Conservation (phyloP, 2,888 invertebrate species). For the Antheraea assamensis region DNA sequence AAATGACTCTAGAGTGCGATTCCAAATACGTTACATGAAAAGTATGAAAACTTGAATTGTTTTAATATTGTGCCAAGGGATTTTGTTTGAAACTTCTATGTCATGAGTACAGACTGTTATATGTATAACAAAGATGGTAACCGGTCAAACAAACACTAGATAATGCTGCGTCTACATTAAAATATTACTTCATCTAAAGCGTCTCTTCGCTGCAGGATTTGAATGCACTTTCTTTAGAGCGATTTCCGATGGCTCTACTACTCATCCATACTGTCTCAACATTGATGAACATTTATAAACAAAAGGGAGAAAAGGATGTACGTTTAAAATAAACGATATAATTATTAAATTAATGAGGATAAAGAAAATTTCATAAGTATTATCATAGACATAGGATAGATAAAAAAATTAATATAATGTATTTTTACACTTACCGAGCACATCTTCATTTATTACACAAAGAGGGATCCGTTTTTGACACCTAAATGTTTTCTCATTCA, state of each 20-base stretch:
- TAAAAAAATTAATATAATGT: neutral
- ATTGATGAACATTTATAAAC: neutral
- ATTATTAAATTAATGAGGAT: neutral
- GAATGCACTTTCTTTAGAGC: neutral
- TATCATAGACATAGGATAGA: neutral
- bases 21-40: neutral
- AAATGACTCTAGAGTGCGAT: neutral
- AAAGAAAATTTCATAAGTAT: neutral
- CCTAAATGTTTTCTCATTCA: slow-evolving; percentile 39
- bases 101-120: too few species aligned
- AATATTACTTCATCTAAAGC: neutral
- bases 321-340: neutral
- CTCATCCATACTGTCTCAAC: neutral
- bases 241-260: neutral
- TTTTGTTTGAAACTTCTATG: neutral
- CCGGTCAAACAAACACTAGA: neutral
- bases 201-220: neutral
- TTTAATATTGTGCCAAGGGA: neutral
- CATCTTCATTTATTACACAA: slow-evolving; percentile 30
- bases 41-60: neutral
- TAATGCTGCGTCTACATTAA: neutral
- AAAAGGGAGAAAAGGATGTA: neutral
- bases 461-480: slow-evolving; percentile 40
- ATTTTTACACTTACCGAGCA: slow-evolving; percentile 6
- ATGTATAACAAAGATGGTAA: neutral